Conservation (phyloP, 2,888 invertebrate species). For the Calliphora vomitoria region DNA sequence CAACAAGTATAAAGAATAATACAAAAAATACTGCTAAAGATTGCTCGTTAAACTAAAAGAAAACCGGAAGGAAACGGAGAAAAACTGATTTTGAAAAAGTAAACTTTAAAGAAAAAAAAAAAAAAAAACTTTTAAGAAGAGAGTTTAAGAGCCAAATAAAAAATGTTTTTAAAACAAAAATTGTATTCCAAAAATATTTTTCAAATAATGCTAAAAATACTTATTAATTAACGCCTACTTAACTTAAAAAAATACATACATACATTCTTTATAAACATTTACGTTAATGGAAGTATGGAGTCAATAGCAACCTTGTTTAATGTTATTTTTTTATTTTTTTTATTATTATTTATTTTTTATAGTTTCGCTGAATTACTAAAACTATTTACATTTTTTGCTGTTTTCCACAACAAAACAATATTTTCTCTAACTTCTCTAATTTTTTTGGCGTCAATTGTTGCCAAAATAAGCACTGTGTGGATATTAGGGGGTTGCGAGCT, state of each 20-base stretch:
- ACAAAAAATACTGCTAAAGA: constrained; percentile 18
- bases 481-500: constrained; percentile 31
- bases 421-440: constrained; percentile 17
- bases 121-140: not conserved
- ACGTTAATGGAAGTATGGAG: not conserved
- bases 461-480: constrained; percentile 44
- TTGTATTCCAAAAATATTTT: not conserved
- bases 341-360: constrained; percentile 44
- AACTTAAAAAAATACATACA: not conserved
- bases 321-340: too few species aligned
- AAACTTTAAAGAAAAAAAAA: not conserved
- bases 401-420: constrained; percentile 54
- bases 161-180: constrained; percentile 6
- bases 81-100: not conserved
- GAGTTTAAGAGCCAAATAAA: constrained; percentile 26
- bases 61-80: constrained; percentile 31
- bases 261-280: too few species aligned
- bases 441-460: constrained; percentile 67
- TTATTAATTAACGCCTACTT: not conserved
- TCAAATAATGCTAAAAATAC: not conserved
- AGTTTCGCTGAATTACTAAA: constrained; percentile 55
- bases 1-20: not conserved
- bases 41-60: constrained; percentile 46
- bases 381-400: constrained; percentile 19
- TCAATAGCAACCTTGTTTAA: constrained; percentile 13